Evolutionary conservation across 2,888 invertebrate species (phyloP), one percentile per base, ranked within the genome.

Genomic region (Microplitis manilae): DNA sequence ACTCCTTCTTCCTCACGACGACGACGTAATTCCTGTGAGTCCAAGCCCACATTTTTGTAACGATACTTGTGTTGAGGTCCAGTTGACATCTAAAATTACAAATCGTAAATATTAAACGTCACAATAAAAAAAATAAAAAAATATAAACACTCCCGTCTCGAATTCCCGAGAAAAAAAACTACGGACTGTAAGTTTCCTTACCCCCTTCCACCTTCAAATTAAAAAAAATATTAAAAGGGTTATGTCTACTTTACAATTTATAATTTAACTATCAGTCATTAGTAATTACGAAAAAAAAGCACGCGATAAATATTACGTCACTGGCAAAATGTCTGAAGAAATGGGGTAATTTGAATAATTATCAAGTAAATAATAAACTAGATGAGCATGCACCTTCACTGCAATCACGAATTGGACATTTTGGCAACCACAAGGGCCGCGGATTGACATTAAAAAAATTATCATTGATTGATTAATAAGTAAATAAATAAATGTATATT

Each of bases 1-100:
- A 99, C 96, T 39, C 98, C 98, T 90, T 98, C 98, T 87, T 99
- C 98, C 90, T 98, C 98, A 64, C 98, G 92, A 62, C 98, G 92
- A 73, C 98, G 93, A 70, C 98, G 93, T 85, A 98, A 92, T 90
- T 98, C 98, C 83, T 97, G 95, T 5, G 97, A 96, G 90, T 98
- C 97, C 84, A 97, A 91, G 1, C 96, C 97, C 81, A 94, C 94
- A 92, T 98, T 98, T 94, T 98, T 98, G 90, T 98, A 98, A 85
- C 97, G 95, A 91, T 96, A 94, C 90, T 96, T 96, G 90, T 96
- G 96, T 86, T 94, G 91, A 83, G 93, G 95, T 82, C 94, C 94
- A 81, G 85, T 88, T 86, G 96, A 96, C 96, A 96, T 96, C 94
- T 94, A 83, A 62, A 90, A 75, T 50, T 73, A 76, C 5, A 68